A percentile compares a stretch with the other conserved stretches of the same genome.
Evolutionary conservation across 2,888 invertebrate species (phyloP).

Genomic region (Clivina fossor): DNA sequence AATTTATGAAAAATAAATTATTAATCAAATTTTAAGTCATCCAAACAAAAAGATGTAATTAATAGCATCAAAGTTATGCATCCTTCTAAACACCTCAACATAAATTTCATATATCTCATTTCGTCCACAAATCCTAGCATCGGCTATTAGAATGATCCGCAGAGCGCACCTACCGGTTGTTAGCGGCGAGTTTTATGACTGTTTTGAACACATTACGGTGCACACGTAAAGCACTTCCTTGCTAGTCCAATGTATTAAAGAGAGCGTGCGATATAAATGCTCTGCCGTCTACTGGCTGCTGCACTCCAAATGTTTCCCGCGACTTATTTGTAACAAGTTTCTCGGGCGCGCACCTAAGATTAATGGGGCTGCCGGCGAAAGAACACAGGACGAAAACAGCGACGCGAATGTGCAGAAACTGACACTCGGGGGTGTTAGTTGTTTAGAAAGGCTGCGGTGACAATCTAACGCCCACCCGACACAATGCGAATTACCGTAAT

Average conservation of each 20-base stretch:
- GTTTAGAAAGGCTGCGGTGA: constrained; percentile 17
- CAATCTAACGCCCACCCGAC: constrained; percentile 11
- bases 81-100: too few species aligned
- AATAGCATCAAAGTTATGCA: too few species aligned
- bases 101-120: too few species aligned
- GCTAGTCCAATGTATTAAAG: constrained; percentile 26
- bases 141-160: too few species aligned
- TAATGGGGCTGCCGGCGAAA: constrained; percentile 12
- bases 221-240: background rate
- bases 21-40: too few species aligned
- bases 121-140: too few species aligned
- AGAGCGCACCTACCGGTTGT: too few species aligned
- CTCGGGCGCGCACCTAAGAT: constrained; percentile 28
- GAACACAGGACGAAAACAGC: background rate
- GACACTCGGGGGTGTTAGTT: too few species aligned
- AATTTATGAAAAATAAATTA: too few species aligned
- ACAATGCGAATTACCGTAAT: constrained; percentile 26
- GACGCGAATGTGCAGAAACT: too few species aligned
- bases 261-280: constrained; percentile 33
- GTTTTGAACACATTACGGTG: constrained; percentile 29
- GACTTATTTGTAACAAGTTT: constrained; percentile 25
- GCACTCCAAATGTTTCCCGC: constrained; percentile 6
- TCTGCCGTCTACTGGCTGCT: too few species aligned
- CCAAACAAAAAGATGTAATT: too few species aligned
- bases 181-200: constrained; percentile 25